phyloP scores from a whole-genome alignment of 2,888 invertebrate genomes.

The Tipula lateralis region DNA sequence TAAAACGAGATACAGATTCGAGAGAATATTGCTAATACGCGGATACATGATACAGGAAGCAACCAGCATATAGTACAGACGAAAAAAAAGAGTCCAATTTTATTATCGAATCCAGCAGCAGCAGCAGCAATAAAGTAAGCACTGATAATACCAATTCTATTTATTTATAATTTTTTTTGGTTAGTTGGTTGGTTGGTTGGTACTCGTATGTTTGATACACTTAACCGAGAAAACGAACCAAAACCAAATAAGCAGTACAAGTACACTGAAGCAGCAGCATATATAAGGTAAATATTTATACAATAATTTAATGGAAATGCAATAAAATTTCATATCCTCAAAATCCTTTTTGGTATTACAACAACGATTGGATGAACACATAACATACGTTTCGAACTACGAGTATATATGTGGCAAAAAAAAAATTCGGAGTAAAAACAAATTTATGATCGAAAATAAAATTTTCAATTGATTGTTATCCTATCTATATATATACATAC shows the following conservation, averaged over 20 bases:
- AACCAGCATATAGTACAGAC: neutral
- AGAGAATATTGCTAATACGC: neutral
- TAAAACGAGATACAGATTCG: neutral
- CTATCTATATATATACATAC: no score
- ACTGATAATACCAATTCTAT: slow-evolving; percentile 11
- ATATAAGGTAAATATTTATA: neutral
- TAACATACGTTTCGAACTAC: neutral
- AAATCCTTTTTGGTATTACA: slow-evolving; percentile 9
- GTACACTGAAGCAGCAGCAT: neutral
- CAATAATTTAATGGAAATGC: slow-evolving; percentile 1
- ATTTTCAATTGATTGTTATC: slow-evolving; percentile 19
- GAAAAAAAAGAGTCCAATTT: neutral
- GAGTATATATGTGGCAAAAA: neutral
- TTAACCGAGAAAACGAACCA: neutral
- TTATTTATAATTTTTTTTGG: slow-evolving; percentile 7
- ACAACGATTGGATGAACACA: neutral
- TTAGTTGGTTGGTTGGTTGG: no score
- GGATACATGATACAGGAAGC: neutral
- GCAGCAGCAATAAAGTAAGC: neutral
- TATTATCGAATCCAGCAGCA: neutral
- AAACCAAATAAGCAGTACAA: neutral
- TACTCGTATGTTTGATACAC: neutral
- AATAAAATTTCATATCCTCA: neutral
- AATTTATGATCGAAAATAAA: neutral
- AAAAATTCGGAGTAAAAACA: neutral